Base-by-base conservation (phyloP, 2,113 vertebrate genomes). In the Hydrolagus affinis region DNA sequence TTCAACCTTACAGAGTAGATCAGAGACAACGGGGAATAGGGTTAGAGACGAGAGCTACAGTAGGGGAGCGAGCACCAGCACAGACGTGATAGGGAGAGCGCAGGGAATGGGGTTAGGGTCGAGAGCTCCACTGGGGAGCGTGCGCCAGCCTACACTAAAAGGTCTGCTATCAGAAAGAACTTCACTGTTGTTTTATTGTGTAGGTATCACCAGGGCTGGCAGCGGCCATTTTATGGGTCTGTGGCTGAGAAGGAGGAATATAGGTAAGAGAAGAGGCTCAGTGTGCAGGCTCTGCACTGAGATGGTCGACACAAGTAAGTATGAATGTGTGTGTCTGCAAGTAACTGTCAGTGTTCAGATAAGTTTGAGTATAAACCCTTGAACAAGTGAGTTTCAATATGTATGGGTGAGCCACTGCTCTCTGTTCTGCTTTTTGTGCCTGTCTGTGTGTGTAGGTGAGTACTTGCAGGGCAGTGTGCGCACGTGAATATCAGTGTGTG, bases 181-280 rank as follows among this genome's bases (percentile, higher is more conserved):
- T 3, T 75, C 25, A 56, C 30, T 56, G 11, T 30, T 17, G 62
- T 25, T 57, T 83, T 70, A 23, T 60, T n/a, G 60, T 59, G 44
- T 57, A 89, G 88, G 71, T 89, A 86, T 89, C 92, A 94, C 83
- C 92, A 92, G 88, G 88, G 88, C 32, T 94, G 92, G 92, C 86
- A 88, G 86, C 90, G 91, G 85, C 91, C 92, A 1, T 93, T 93
- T 86, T 94, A 92, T 87, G 92, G 93, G 69, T 89, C 89, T 72
- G 85, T 87, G 72, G 87, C 62, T 57, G 92, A 94, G 86, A 92
- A 89, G 89, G 92, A 93, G 85, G 91, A 92, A 73, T 92, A 92
- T 89, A 92, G 91, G 92, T 92, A 88, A 88, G 69, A 71, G 14
- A 21, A 44, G 78, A 86, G 72, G 57, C 25, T 30, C n/a, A n/a